Percentiles rank a stretch among this genome's conserved stretches.
phyloP scores from a whole-genome alignment of 37 sponge, comb jelly and placozoan species.

The Crambe crambe region DNA sequence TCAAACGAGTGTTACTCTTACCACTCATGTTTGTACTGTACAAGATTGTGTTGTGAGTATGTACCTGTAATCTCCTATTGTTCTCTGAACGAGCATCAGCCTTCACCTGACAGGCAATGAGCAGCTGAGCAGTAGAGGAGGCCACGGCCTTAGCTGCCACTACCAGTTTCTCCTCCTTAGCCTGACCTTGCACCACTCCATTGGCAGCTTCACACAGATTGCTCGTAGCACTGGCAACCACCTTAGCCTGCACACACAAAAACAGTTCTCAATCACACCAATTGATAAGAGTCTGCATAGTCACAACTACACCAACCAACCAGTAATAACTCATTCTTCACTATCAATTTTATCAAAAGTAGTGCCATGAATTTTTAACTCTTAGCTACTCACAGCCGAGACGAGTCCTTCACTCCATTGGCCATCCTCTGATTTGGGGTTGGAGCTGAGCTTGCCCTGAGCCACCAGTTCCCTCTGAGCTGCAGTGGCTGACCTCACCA shows the following conservation, averaged over 20 bases:
- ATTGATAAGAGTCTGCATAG: neutral
- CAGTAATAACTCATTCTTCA: no score
- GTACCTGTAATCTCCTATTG: slow-evolving; percentile 88
- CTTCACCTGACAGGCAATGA: slow-evolving; percentile 94
- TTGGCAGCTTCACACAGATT: slow-evolving; percentile 96
- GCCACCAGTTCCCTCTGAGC: slow-evolving; percentile 93
- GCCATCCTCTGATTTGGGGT: slow-evolving; percentile 71
- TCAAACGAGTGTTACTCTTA: no score
- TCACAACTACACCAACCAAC: neutral
- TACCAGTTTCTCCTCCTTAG: slow-evolving; percentile 85
- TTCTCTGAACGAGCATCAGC: slow-evolving; percentile 87
- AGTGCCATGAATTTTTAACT: no score
- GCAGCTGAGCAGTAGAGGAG: slow-evolving; percentile 90
- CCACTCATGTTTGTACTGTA: no score
- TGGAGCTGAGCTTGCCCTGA: slow-evolving; percentile 79
- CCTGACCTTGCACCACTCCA: slow-evolving; percentile 79
- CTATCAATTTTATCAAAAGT: no score
- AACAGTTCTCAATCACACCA: neutral
- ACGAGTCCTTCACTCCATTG: slow-evolving; percentile 98
- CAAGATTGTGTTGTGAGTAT: no score
- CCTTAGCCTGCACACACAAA: slow-evolving; percentile 67
- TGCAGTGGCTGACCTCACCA: slow-evolving; percentile 88
- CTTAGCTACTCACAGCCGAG: slow-evolving; percentile 76
- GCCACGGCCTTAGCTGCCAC: slow-evolving; percentile 96
- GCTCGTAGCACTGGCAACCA: slow-evolving; percentile 90